Conservation (phyloP, 2,113 vertebrate genomes). For the Cyprinodon brontotheroides region DNA sequence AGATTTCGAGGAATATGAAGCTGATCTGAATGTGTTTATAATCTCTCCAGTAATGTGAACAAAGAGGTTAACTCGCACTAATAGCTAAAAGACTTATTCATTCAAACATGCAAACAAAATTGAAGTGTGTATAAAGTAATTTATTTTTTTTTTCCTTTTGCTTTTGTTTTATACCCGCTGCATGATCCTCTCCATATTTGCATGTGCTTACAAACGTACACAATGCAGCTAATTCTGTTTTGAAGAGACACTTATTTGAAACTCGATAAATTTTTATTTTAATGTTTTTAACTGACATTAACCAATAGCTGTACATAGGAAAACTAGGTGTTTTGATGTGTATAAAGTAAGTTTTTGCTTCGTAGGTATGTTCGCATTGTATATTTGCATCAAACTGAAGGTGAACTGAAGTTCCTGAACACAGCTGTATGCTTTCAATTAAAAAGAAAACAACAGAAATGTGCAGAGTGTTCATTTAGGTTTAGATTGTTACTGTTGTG, state of each 20-base stretch:
- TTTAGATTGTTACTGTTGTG: background rate
- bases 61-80: slow-evolving; percentile 19
- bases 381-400: slow-evolving; percentile 74
- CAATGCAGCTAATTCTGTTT: slow-evolving; percentile 53
- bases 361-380: slow-evolving; percentile 75
- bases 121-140: slow-evolving; percentile 33
- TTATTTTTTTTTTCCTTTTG: slow-evolving; percentile 27
- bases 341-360: slow-evolving; percentile 67
- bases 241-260: slow-evolving; percentile 47
- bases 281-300: slow-evolving; percentile 65
- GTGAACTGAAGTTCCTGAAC: slow-evolving; percentile 60
- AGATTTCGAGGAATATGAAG: slow-evolving; percentile 26
- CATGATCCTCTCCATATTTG: slow-evolving; percentile 58
- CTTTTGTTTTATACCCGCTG: slow-evolving; percentile 49
- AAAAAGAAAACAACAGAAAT: slow-evolving; percentile 58
- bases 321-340: slow-evolving; percentile 68
- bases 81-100: slow-evolving; percentile 21
- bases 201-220: slow-evolving; percentile 68
- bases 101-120: slow-evolving; percentile 19
- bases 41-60: background rate
- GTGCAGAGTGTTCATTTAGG: slow-evolving; percentile 1
- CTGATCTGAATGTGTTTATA: slow-evolving; percentile 18
- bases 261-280: slow-evolving; percentile 48
- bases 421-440: slow-evolving; percentile 75
- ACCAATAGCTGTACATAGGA: slow-evolving; percentile 60